Evolutionary conservation across 2,113 vertebrate genomes (phyloP), one percentile per base, ranked within the genome.

Genomic region (Sinocyclocheilus anophthalmus): DNA sequence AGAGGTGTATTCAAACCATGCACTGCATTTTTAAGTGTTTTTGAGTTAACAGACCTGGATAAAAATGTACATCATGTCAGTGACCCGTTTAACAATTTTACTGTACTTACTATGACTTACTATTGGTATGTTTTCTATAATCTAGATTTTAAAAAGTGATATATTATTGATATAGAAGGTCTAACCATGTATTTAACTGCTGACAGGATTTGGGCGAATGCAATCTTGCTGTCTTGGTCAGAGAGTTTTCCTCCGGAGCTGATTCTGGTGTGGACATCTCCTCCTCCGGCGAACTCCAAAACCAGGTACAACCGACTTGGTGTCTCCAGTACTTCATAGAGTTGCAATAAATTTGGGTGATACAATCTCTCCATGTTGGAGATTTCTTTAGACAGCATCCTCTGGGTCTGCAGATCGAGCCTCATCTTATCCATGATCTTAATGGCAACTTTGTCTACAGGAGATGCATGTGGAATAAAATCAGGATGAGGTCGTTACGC

Each of bases 131-230:
- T 70, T 37, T 39, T 70, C 67, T 70, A 39, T 37, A 39, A 72
- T 72, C 33, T 39, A 39, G 5, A 39, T 10, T 72, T 37, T 16
- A 39, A 59, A 20, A 59, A 20, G 20, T 22, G 5, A 20, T 6
- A 59, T 59, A 6, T 18, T 57, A 5, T 57, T 57, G 13, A 14
- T 18, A 59, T 59, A 59, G 57, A 59, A 11, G 45, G 22, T 57
- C 94, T 95, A 79, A 97, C 98, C 97, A 99, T 96, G 89, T 97
- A 96, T 91, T 97, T 98, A 90, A 99, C 95, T 0, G 98, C 98
- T 48, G 97, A 96, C 26, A 98, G 93, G 45, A 99, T 96, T 93
- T 99, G 98, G 13, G 97, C 95, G 55, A 99, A 99, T 90, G 96
- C 91, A 90, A 96, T 92, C 93, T 97, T 98, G 93, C 96, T 94